Percentiles rank a stretch among this genome's conserved stretches.
These are phyloP conservation scores for Phyllopteryx taeniolatus DNA, from an alignment of 2,113 vertebrate genomes.

Conservation along the genomic window DNA sequence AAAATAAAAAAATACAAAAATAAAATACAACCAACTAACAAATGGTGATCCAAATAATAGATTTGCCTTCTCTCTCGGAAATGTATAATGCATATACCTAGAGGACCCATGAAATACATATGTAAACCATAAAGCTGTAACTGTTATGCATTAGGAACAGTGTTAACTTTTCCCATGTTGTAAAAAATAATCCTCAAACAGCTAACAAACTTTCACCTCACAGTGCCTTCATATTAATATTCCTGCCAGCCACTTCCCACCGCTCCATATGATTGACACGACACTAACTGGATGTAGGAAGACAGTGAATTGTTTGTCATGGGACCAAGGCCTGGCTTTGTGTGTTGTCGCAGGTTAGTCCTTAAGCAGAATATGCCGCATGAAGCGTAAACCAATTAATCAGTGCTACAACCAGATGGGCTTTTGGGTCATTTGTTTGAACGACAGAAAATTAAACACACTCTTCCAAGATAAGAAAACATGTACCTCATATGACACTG, in stretches of 20 bases:
- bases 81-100: not conserved
- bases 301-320: constrained; percentile 1
- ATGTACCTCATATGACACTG: constrained; percentile 3
- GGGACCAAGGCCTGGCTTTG: constrained; percentile 33
- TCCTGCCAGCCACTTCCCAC: constrained; percentile 9
- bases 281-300: constrained; percentile 19
- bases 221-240: not conserved
- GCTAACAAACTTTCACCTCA: not conserved
- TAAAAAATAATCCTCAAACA: not conserved
- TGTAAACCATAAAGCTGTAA: not conserved
- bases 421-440: constrained; percentile 26
- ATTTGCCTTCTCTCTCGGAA: not conserved
- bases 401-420: constrained; percentile 30
- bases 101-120: not conserved
- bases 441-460: constrained; percentile 21
- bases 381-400: constrained; percentile 57
- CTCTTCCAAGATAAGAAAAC: constrained; percentile 15
- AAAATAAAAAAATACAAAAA: not conserved
- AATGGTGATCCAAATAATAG: not conserved
- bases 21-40: not conserved
- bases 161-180: not conserved
- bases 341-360: constrained; percentile 37
- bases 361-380: constrained; percentile 33
- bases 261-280: constrained; percentile 34
- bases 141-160: not conserved